A percentile compares a stretch with the other conserved stretches of the same genome.
These are phyloP conservation scores for Eristalinus sepulchralis DNA, from an alignment of 2,888 invertebrate species.

Conservation along the genomic window DNA sequence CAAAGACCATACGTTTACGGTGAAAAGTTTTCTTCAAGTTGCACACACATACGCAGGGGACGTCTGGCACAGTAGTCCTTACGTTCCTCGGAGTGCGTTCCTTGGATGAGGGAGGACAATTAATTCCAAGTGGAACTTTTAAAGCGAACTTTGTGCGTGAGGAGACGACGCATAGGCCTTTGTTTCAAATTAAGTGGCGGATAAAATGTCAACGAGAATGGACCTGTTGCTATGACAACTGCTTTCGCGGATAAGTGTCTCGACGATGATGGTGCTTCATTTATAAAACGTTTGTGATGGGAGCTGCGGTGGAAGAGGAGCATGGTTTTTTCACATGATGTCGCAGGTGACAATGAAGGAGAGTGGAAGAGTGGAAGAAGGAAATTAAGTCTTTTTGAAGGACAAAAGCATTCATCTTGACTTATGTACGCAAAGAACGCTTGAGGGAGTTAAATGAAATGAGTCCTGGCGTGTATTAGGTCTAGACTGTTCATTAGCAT, in stretches of 20 bases:
- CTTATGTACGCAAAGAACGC: background rate
- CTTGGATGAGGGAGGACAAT: conserved; percentile 41
- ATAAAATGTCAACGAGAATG: conserved; percentile 36
- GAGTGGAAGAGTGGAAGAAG: background rate
- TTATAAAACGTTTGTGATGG: background rate
- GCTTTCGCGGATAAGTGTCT: background rate
- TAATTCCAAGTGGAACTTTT: conserved; percentile 44
- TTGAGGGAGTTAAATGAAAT: background rate
- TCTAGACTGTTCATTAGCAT: background rate
- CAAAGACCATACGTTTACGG: conserved; percentile 45
- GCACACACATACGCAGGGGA: conserved; percentile 49
- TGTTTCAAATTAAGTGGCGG: conserved; percentile 49
- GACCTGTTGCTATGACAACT: background rate
- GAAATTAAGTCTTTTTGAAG: background rate
- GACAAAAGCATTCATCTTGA: background rate
- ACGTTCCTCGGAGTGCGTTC: conserved; percentile 38
- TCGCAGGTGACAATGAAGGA: background rate
- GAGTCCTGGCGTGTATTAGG: background rate
- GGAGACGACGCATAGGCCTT: conserved; percentile 33
- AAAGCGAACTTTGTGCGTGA: conserved; percentile 57
- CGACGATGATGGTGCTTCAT: background rate
- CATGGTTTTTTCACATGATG: too few species aligned
- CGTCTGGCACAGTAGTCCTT: conserved; percentile 44
- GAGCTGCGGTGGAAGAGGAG: background rate
- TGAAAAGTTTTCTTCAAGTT: conserved; percentile 38